A percentile compares a stretch with the other conserved stretches of the same genome.
phyloP scores from a whole-genome alignment of 1,140 invertebrate genomes.

The Acromyrmex charruanus region DNA sequence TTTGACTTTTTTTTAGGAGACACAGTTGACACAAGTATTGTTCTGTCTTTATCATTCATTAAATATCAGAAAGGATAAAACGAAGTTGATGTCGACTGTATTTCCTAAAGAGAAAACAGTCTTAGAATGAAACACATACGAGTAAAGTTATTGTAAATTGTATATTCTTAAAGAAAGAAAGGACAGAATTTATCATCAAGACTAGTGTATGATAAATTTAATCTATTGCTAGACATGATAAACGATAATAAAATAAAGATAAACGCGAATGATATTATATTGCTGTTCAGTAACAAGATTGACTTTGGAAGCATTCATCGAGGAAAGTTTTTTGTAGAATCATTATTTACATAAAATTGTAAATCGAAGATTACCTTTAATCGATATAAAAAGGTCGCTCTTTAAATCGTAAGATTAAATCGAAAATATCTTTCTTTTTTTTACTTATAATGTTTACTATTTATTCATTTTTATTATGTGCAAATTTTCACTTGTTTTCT shows the following conservation, averaged over 20 bases:
- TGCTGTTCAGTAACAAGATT: not conserved
- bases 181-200: not conserved
- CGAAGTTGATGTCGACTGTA: too few species aligned
- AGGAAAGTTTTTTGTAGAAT: not conserved
- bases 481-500: not conserved
- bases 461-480: not conserved
- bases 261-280: conserved; percentile 6
- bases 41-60: too few species aligned
- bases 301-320: not conserved
- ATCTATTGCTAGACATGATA: not conserved
- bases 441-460: not conserved
- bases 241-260: not conserved
- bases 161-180: conserved; percentile 5
- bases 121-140: not conserved
- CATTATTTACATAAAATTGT: not conserved
- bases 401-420: not conserved
- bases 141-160: not conserved
- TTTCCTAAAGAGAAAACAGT: not conserved
- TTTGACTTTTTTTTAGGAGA: too few species aligned
- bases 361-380: not conserved
- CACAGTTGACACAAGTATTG: too few species aligned
- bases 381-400: not conserved
- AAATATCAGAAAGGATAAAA: too few species aligned
- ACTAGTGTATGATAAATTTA: not conserved
- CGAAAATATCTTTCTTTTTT: not conserved